phyloP scores from a whole-genome alignment of 2,888 invertebrate species.

The Drosophila helvetica region DNA sequence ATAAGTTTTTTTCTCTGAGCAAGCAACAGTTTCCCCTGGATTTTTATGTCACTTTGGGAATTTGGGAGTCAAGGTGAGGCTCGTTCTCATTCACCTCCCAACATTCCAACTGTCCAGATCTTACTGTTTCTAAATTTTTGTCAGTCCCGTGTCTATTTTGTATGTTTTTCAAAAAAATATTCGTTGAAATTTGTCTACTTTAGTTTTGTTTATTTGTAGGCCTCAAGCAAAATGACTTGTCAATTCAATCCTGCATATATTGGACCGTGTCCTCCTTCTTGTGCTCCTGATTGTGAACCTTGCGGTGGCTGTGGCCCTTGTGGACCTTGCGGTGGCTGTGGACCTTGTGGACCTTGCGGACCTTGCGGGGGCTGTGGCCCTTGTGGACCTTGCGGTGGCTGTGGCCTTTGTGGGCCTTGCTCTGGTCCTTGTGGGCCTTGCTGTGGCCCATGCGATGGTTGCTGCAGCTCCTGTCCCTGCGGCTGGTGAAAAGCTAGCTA shows the following conservation, averaged over 20 bases:
- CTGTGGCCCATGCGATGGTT: constrained; percentile 31
- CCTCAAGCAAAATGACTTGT: not conserved
- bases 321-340: not conserved
- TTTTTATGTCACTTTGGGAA: not conserved
- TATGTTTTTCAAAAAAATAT: not conserved
- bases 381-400: not conserved
- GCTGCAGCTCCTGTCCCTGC: constrained; percentile 45
- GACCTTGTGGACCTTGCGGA: constrained; percentile 10
- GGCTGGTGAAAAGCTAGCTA: constrained; percentile 15
- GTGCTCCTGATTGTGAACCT: no score
- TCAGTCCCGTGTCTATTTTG: not conserved
- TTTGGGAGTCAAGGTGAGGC: not conserved
- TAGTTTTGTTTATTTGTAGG: not conserved
- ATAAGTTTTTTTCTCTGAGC: constrained; percentile 20
- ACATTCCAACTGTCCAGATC: not conserved
- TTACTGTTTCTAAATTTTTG: not conserved
- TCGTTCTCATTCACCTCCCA: not conserved
- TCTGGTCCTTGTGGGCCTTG: constrained; percentile 9
- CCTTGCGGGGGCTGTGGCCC: not conserved
- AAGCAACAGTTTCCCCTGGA: constrained; percentile 30
- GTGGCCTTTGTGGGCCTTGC: constrained; percentile 2
- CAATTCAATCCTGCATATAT: constrained; percentile 27
- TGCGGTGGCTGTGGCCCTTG: not conserved
- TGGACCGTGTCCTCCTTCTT: constrained; percentile 7
- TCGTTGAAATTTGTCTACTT: not conserved